Conservation (phyloP, 2,888 invertebrate species). For the Hypselothyrea guttata region DNA sequence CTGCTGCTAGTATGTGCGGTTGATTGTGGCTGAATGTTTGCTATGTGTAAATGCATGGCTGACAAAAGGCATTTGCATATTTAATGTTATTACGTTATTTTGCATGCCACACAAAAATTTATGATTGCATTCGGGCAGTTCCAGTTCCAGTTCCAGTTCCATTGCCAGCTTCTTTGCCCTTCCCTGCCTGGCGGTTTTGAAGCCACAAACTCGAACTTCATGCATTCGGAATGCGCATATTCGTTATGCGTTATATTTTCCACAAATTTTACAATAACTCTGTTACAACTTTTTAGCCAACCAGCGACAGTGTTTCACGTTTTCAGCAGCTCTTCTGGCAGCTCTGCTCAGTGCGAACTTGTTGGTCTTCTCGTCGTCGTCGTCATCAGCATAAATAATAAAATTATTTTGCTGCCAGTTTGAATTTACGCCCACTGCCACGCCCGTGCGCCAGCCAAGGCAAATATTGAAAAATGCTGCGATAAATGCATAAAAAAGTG, state of each 20-base stretch:
- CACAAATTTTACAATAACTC: conserved; percentile 70
- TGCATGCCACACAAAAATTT: conserved; percentile 74
- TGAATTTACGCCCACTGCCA: conserved; percentile 63
- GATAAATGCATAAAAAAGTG: conserved; percentile 53
- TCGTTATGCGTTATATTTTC: conserved; percentile 52
- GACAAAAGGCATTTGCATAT: conserved; percentile 77
- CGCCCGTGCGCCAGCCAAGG: conserved; percentile 18
- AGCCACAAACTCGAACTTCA: background rate
- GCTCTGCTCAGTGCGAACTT: background rate
- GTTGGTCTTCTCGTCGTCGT: conserved; percentile 24
- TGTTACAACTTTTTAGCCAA: conserved; percentile 63
- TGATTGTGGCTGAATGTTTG: conserved; percentile 42
- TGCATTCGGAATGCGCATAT: conserved; percentile 46
- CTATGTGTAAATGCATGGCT: conserved; percentile 69
- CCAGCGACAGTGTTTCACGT: conserved; percentile 1
- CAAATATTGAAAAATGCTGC: conserved; percentile 63
- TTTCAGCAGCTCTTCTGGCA: background rate
- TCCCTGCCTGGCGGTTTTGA: too few relatives aligned
- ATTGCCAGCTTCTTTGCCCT: conserved; percentile 1
- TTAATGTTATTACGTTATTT: conserved; percentile 77
- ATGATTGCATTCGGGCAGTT: conserved; percentile 68
- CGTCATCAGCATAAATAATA: conserved; percentile 73
- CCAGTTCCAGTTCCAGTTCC: too few relatives aligned
- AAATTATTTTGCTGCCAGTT: conserved; percentile 74
- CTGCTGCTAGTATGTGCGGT: background rate